phyloP scores from a whole-genome alignment of 2,888 invertebrate genomes.

The Uloborus plumipes region DNA sequence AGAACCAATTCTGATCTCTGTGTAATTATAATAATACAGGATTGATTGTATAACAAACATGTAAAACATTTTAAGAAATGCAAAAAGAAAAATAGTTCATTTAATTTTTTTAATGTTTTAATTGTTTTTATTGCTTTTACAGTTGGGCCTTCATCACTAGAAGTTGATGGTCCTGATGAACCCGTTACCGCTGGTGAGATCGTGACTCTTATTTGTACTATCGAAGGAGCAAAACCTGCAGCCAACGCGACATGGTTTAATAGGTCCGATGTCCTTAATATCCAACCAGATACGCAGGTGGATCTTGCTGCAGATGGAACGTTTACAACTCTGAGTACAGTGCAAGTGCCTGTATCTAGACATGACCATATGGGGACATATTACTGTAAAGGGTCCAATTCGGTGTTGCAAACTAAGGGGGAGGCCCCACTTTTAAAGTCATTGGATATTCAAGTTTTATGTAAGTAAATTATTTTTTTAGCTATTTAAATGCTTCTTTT shows the following conservation, averaged over 20 bases:
- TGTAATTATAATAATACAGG: too few relatives aligned
- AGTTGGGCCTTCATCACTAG: constrained; percentile 62
- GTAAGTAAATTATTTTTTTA: constrained; percentile 54
- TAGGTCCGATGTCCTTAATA: constrained; percentile 54
- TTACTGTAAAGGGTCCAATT: constrained; percentile 67
- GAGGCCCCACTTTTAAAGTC: constrained; percentile 65
- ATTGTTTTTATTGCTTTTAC: constrained; percentile 14
- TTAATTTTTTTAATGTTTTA: too few relatives aligned
- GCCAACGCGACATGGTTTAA: constrained; percentile 67
- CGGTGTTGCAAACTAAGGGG: constrained; percentile 63
- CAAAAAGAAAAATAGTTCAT: too few relatives aligned
- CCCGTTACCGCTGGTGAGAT: constrained; percentile 63
- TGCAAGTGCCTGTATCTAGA: constrained; percentile 64
- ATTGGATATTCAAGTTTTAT: constrained; percentile 65
- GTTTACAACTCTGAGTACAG: constrained; percentile 56
- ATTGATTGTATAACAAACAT: too few relatives aligned
- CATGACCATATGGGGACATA: constrained; percentile 66
- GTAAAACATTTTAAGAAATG: too few relatives aligned
- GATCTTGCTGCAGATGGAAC: constrained; percentile 61
- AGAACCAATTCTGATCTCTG: too few relatives aligned
- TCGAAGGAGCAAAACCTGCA: constrained; percentile 66
- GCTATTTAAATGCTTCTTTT: neutral
- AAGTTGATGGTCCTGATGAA: constrained; percentile 62
- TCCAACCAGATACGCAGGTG: constrained; percentile 28
- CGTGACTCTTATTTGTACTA: constrained; percentile 65